phyloP scores from a whole-genome alignment of 2,113 vertebrate species.

The Tragelaphus strepsiceros region DNA sequence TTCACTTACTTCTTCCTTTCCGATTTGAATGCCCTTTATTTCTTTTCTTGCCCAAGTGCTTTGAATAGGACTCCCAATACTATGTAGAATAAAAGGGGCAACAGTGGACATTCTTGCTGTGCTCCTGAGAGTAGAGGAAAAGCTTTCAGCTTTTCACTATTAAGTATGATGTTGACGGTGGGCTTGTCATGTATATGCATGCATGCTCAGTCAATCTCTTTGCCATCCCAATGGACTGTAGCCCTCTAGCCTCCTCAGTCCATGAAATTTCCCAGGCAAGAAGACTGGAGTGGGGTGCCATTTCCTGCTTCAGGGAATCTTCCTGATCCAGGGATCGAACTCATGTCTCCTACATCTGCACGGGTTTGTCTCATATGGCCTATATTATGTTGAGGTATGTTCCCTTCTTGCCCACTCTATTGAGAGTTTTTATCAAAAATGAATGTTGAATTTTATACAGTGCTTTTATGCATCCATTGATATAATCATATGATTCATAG shows the following conservation, averaged over 20 bases:
- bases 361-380: not conserved
- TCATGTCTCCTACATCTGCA: not conserved
- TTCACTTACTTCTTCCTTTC: not conserved
- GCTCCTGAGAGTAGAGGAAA: not conserved
- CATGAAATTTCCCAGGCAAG: not conserved
- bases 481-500: not conserved
- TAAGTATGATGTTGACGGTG: not conserved
- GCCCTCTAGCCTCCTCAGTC: not conserved
- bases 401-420: not conserved
- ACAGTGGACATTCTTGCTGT: not conserved
- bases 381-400: not conserved
- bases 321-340: rapidly evolving
- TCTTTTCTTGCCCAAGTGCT: not conserved
- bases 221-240: not conserved
- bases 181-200: not conserved
- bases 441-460: not conserved
- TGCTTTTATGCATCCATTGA: not conserved
- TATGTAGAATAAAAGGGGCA: not conserved
- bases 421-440: not conserved
- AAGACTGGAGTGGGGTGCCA: not conserved
- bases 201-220: not conserved
- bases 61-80: not conserved
- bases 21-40: not conserved
- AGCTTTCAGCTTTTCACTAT: not conserved
- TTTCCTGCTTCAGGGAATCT: not conserved